Evolutionary conservation across 92 coral and sea anemone species (phyloP).

Genomic region (Metridium senile): DNA sequence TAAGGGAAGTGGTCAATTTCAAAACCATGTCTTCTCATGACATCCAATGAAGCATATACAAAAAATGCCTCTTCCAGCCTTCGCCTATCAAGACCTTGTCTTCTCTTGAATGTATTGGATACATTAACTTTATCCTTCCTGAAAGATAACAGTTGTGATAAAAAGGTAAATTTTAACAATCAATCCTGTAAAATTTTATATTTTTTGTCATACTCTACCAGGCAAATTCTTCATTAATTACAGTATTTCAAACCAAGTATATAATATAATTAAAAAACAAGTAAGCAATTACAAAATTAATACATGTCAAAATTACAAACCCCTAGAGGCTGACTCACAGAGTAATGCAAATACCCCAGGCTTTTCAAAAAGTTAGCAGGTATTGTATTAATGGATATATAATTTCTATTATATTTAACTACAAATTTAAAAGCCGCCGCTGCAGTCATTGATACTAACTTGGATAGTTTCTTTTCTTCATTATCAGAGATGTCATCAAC

Average conservation of each 20-base stretch:
- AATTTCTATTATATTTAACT: too few relatives aligned
- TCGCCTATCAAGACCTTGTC: slow-evolving; percentile 46
- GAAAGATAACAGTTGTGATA: not conserved
- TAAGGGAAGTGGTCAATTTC: slow-evolving; percentile 32
- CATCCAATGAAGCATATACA: slow-evolving; percentile 35
- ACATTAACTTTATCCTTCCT: slow-evolving; percentile 2
- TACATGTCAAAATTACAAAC: too few relatives aligned
- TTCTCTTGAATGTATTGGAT: slow-evolving; percentile 16
- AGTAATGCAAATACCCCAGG: not conserved
- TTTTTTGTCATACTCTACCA: too few relatives aligned
- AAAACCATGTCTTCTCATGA: slow-evolving; percentile 22
- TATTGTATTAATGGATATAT: not conserved
- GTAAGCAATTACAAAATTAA: too few relatives aligned
- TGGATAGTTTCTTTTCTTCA: not conserved
- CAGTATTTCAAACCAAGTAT: not conserved
- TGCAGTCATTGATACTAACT: not conserved
- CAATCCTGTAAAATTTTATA: not conserved
- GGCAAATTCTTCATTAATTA: too few relatives aligned
- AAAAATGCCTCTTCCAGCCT: slow-evolving; percentile 65
- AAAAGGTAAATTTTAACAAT: not conserved
- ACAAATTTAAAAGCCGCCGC: too few relatives aligned
- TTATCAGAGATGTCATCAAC: not conserved
- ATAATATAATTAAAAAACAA: too few relatives aligned
- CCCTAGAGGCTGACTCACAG: not conserved
- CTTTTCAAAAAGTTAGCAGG: not conserved